These are phyloP conservation scores for Xanthorhoe spadicearia DNA, from an alignment of 2,888 invertebrate genomes.

Conservation along the genomic window DNA sequence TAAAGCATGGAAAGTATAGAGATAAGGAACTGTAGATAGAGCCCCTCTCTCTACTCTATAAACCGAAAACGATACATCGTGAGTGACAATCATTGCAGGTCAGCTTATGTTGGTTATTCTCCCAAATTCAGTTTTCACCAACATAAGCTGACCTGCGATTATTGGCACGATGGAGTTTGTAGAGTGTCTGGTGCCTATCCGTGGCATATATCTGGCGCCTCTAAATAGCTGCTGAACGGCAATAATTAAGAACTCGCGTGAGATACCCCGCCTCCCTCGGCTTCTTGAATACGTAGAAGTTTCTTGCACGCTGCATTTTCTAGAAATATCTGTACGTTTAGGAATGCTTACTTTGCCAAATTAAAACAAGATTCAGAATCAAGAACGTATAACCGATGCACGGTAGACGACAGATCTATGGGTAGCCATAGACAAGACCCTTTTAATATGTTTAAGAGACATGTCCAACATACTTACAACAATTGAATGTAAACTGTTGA, in stretches of 20 bases:
- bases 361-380: neutral
- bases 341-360: neutral
- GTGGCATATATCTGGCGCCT: conserved; percentile 81
- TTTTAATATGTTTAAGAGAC: too few relatives aligned
- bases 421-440: too few relatives aligned
- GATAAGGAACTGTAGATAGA: conserved; percentile 16
- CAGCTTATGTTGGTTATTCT: too few relatives aligned
- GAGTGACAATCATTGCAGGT: too few relatives aligned
- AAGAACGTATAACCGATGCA: neutral
- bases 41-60: too few relatives aligned
- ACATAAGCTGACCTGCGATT: too few relatives aligned
- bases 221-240: conserved; percentile 80
- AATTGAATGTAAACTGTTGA: too few relatives aligned
- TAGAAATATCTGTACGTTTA: neutral
- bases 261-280: conserved; percentile 60
- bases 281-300: conserved; percentile 64
- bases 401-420: too few relatives aligned
- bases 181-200: conserved; percentile 55
- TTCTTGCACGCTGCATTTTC: conserved; percentile 7
- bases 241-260: conserved; percentile 81
- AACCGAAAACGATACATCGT: too few relatives aligned
- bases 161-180: too few relatives aligned
- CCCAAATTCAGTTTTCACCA: too few relatives aligned
- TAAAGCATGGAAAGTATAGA: conserved; percentile 1
- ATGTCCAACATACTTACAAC: too few relatives aligned